Conservation (phyloP, 2,113 vertebrate genomes). For the Podarcis raffonei region DNA sequence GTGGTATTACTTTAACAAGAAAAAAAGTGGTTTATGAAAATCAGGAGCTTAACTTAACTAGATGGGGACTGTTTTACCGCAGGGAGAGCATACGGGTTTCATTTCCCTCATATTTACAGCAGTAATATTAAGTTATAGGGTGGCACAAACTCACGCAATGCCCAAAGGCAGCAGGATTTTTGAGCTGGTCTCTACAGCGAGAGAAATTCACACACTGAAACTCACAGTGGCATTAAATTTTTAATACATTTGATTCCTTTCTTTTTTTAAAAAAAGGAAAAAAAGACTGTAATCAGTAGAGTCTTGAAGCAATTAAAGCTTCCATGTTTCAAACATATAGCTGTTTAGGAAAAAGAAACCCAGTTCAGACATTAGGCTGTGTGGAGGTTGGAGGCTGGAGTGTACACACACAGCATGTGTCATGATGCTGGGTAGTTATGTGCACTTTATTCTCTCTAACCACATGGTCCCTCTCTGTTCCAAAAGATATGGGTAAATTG, state of each 20-base stretch:
- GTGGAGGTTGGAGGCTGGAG: background rate
- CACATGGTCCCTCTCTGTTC: background rate
- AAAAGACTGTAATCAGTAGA: background rate
- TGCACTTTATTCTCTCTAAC: background rate
- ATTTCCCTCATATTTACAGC: slow-evolving; percentile 64
- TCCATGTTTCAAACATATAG: background rate
- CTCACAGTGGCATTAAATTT: slow-evolving; percentile 33
- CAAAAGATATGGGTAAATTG: background rate
- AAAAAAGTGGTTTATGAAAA: slow-evolving; percentile 67
- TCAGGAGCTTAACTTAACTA: slow-evolving; percentile 69
- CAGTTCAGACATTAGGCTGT: background rate
- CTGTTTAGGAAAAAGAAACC: background rate
- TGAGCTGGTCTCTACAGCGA: background rate
- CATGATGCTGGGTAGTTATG: background rate
- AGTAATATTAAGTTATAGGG: slow-evolving; percentile 44
- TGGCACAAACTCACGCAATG: slow-evolving; percentile 38
- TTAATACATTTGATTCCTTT: slow-evolving; percentile 18
- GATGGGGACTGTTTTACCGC: slow-evolving; percentile 56
- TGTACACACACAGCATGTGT: background rate
- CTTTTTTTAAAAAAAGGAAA: background rate
- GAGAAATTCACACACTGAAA: slow-evolving; percentile 29
- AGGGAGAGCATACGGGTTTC: slow-evolving; percentile 62
- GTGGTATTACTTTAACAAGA: slow-evolving; percentile 68
- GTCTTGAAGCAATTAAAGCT: background rate
- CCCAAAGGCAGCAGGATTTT: slow-evolving; percentile 13